Evolutionary conservation across 2,113 vertebrate genomes (phyloP), one percentile per base, ranked within the genome.

Genomic region (Mobula hypostoma): DNA sequence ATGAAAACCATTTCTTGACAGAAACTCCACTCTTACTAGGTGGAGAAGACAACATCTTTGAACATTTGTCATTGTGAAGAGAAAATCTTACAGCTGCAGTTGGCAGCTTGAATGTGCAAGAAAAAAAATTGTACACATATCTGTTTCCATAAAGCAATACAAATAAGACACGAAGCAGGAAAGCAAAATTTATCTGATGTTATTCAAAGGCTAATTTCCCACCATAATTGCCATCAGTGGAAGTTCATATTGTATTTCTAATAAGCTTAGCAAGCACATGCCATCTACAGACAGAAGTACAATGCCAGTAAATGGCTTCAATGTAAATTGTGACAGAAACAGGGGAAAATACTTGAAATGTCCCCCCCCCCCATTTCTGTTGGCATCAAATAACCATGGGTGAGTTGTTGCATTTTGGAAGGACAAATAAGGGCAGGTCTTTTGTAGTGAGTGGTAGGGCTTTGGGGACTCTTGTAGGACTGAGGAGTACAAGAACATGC

Each of bases 11-110:
- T 32, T 90, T 32, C 85, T n/a, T 66, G 61, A 68, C 61, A 66
- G 85, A 90, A 90, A 68, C 61, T 66, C 61, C n/a, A 90, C 85
- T 90, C 29, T 90, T 66, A 5, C 32, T 17, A 63, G n/a, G 11
- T 61, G 61, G 85, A 63, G 85, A 68, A 90, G 66, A 32, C n/a
- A 12, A 29, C 63, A n/a, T 68, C 40, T 90, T 68, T n/a, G 66
- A 66, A 90, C 61, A 90, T 32, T 68, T 90, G 61, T 66, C 61
- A 90, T 90, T 66, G 29, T 15, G 12, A 90, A 90, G 85, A 66
- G 85, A 66, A 88, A 88, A n/a, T 90, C 61, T 66, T 66, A n/a
- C 85, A 66, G 61, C 32, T 90, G 85, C 61, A 66, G 61, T n/a
- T 68, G 85, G 15, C n/a, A 90, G 66, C 48, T 66, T 32, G 29